Conservation (phyloP, 2,797 vertebrate species). For the Glossophaga mutica region DNA sequence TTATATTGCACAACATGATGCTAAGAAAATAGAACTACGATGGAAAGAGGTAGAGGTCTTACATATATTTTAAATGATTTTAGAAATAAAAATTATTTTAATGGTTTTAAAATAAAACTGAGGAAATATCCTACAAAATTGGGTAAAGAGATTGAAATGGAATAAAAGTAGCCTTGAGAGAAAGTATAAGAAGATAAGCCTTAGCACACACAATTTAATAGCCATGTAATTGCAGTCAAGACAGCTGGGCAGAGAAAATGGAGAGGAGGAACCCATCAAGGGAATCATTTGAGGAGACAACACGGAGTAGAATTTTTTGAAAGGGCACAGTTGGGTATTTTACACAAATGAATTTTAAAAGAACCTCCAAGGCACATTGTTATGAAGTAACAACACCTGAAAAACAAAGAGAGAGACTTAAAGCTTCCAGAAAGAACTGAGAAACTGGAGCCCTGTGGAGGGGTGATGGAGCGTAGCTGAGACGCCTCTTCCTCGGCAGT, state of each 20-base stretch:
- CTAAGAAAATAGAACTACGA: background rate
- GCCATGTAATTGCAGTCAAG: background rate
- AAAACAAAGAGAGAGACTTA: background rate
- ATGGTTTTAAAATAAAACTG: background rate
- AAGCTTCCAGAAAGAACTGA: background rate
- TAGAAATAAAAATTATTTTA: background rate
- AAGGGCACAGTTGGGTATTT: background rate
- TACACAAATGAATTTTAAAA: background rate
- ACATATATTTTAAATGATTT: background rate
- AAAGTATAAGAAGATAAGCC: background rate
- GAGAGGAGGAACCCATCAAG: background rate
- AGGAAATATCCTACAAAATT: background rate
- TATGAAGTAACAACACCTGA: background rate
- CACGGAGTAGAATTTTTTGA: background rate
- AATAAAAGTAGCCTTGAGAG: background rate
- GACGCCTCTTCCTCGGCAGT: background rate
- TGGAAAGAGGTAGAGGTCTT: background rate
- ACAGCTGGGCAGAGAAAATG: background rate
- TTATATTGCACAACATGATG: background rate
- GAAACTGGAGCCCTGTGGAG: background rate
- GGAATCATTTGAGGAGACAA: background rate
- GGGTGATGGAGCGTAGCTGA: background rate
- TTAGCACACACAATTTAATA: background rate
- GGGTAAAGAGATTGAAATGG: background rate
- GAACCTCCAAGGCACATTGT: background rate